Evolutionary conservation across 2,797 vertebrate genomes (phyloP).

Genomic region (Gambelia wislizenii): DNA sequence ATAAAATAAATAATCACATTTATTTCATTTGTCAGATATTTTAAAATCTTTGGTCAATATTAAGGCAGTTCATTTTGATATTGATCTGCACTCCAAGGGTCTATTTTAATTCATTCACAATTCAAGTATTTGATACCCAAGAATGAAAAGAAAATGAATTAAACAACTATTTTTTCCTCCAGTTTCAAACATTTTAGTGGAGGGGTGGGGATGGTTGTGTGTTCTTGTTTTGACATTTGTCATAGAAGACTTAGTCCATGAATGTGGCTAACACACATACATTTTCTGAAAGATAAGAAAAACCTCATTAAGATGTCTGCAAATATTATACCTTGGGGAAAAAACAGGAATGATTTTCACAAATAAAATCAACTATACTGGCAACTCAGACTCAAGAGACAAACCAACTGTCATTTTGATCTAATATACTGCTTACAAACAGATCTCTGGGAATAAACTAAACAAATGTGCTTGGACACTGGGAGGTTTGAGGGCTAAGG

Average conservation of each 20-base stretch:
- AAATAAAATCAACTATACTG: slow-evolving; percentile 39
- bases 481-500: slow-evolving; percentile 20
- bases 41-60: neutral
- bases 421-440: slow-evolving; percentile 11
- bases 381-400: neutral
- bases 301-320: slow-evolving; percentile 29
- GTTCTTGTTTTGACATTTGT: neutral
- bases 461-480: neutral
- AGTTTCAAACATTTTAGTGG: slow-evolving; percentile 1
- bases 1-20: no score
- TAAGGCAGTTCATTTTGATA: slow-evolving; percentile 19
- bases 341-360: slow-evolving; percentile 31
- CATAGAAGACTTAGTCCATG: slow-evolving; percentile 17
- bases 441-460: slow-evolving; percentile 25
- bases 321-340: neutral
- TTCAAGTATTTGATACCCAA: neutral
- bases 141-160: neutral
- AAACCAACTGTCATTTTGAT: neutral
- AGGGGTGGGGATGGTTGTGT: no score
- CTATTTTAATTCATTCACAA: neutral
- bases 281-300: slow-evolving; percentile 18
- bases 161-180: neutral
- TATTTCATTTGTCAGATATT: neutral
- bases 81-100: neutral
- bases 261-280: neutral